Conservation (phyloP, 2,113 vertebrate species). For the Mus pahari region DNA sequence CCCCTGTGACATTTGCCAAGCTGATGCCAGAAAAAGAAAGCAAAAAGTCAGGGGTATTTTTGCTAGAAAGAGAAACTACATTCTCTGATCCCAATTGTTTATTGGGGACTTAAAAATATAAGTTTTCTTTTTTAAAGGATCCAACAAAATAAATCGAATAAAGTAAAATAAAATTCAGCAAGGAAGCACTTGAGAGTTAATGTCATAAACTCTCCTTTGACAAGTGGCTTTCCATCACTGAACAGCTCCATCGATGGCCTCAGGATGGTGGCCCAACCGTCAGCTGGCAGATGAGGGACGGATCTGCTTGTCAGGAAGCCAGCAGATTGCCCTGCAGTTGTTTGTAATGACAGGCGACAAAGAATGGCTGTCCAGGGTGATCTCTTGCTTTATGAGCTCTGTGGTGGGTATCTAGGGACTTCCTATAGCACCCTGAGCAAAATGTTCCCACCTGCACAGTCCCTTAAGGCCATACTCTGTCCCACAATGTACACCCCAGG, state of each 20-base stretch:
- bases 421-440: background rate
- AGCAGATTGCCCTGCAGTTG: constrained; percentile 84
- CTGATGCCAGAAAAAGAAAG: background rate
- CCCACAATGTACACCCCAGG: background rate
- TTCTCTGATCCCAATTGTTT: constrained; percentile 34
- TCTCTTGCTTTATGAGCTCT: constrained; percentile 86
- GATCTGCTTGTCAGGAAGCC: constrained; percentile 88
- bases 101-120: constrained; percentile 46
- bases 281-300: constrained; percentile 91
- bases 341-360: constrained; percentile 83
- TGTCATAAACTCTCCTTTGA: constrained; percentile 80
- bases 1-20: background rate
- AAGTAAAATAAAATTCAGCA: constrained; percentile 63
- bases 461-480: background rate
- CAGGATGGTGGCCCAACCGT: constrained; percentile 89
- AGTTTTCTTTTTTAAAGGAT: background rate
- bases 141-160: constrained; percentile 61
- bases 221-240: constrained; percentile 87
- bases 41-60: background rate
- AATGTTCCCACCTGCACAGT: background rate
- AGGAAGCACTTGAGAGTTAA: constrained; percentile 44
- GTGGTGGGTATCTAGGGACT: constrained; percentile 65
- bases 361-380: constrained; percentile 87
- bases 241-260: constrained; percentile 90
- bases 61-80: constrained; percentile 36